Conservation (phyloP, 2,888 invertebrate species). For the Embidobia sp. region DNA sequence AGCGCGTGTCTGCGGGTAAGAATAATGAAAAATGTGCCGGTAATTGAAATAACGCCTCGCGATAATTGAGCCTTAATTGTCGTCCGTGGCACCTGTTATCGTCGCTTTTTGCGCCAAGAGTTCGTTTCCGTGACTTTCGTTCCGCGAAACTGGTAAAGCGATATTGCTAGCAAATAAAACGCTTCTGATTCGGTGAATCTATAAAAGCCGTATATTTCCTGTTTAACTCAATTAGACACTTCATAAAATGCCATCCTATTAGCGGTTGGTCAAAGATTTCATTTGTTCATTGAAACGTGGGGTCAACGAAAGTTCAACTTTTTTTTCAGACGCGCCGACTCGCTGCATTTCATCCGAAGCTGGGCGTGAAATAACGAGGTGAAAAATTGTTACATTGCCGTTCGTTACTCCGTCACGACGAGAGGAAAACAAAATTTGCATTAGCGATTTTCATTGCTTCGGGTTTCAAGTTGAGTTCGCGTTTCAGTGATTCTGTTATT, state of each 20-base stretch:
- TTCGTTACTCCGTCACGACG: too few species aligned
- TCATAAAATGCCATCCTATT: constrained; percentile 35
- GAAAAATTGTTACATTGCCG: too few species aligned
- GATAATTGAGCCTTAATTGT: constrained; percentile 34
- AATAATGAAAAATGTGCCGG: constrained; percentile 15
- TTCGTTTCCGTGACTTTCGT: neutral
- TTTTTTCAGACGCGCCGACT: too few species aligned
- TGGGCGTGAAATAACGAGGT: too few species aligned
- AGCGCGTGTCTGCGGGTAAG: constrained; percentile 1
- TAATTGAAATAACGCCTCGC: constrained; percentile 20
- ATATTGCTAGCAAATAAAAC: neutral
- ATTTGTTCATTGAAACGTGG: constrained; percentile 16
- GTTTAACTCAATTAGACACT: constrained; percentile 30
- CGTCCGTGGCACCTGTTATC: neutral
- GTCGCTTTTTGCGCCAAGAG: neutral
- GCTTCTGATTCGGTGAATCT: constrained; percentile 22
- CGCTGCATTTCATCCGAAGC: too few species aligned
- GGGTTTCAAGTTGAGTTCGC: too few species aligned
- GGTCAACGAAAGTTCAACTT: too few species aligned
- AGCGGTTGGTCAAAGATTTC: constrained; percentile 28
- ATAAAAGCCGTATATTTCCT: constrained; percentile 50
- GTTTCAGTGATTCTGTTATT: neutral
- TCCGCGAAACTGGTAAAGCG: neutral
- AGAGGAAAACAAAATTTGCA: too few species aligned
- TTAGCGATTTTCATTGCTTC: too few species aligned